Conservation (phyloP, 2,888 invertebrate species). For the Axea sp. region DNA sequence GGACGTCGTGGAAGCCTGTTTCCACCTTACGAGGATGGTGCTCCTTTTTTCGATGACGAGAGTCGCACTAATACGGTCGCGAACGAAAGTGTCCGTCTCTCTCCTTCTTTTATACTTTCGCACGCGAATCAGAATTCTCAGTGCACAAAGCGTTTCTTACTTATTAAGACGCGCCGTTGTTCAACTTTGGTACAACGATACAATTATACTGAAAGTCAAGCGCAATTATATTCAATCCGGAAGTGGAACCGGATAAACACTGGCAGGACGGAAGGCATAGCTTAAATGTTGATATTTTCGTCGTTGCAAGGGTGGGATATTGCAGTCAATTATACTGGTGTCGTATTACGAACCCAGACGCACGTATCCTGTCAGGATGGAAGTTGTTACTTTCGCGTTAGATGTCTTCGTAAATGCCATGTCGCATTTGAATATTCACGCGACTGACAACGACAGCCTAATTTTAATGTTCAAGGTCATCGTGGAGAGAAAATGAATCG, state of each 20-base stretch:
- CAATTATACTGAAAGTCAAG: constrained; percentile 29
- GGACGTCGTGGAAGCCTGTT: constrained; percentile 39
- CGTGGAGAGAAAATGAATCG: too few species aligned
- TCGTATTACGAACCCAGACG: not conserved
- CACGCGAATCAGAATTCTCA: constrained; percentile 33
- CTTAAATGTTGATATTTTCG: too few species aligned
- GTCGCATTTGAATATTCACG: too few species aligned
- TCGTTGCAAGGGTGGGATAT: constrained; percentile 1
- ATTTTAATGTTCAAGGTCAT: too few species aligned
- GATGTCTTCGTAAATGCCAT: too few species aligned
- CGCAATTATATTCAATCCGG: not conserved
- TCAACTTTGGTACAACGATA: constrained; percentile 19
- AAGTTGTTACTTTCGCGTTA: constrained; percentile 17
- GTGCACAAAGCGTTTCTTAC: constrained; percentile 25
- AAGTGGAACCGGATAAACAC: not conserved
- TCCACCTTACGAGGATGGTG: constrained; percentile 49
- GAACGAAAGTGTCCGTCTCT: constrained; percentile 43
- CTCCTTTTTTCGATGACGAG: constrained; percentile 49
- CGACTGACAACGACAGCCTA: too few species aligned
- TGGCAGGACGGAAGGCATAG: not conserved
- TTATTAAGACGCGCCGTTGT: constrained; percentile 19
- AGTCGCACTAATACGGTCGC: constrained; percentile 32
- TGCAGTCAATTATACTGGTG: constrained; percentile 11
- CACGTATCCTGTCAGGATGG: not conserved
- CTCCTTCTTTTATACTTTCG: constrained; percentile 32